Percentiles rank a stretch among this genome's conserved stretches.
Evolutionary conservation across 2,113 vertebrate genomes (phyloP).

Genomic region (Terrapene triunguis): DNA sequence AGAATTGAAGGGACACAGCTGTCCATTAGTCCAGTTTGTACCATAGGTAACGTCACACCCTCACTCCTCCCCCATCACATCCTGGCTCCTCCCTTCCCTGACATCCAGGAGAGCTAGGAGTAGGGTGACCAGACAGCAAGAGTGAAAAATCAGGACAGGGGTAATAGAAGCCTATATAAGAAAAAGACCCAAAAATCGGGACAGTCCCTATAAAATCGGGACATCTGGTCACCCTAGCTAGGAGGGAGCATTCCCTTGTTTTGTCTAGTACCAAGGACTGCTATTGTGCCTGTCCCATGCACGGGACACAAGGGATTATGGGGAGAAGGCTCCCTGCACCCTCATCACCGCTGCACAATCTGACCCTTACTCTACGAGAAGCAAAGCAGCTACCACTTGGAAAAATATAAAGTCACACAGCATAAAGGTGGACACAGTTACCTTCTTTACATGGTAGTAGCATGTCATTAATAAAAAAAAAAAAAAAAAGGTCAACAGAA

Average conservation of each 20-base stretch:
- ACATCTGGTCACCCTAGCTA: not conserved
- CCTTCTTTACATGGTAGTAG: not conserved
- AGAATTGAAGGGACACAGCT: no score
- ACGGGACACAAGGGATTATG: not conserved
- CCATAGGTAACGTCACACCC: not conserved
- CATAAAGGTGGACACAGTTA: not conserved
- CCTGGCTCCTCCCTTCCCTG: not conserved
- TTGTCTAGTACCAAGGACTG: not conserved
- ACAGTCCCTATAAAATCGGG: no score
- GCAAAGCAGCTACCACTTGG: not conserved
- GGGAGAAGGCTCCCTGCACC: no score
- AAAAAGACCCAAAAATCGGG: no score
- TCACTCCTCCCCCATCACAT: not conserved
- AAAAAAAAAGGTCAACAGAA: not conserved
- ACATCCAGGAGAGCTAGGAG: not conserved
- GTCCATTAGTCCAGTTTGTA: no score
- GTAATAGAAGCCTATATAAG: no score
- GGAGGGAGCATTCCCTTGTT: not conserved
- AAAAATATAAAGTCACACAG: not conserved
- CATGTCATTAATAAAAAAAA: no score
- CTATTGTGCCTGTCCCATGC: not conserved
- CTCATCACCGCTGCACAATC: not conserved
- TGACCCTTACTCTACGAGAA: not conserved
- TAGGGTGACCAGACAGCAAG: no score
- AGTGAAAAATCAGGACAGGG: no score